Base-by-base conservation (phyloP, 2,797 vertebrate genomes). In the Clarias laeviceps region DNA sequence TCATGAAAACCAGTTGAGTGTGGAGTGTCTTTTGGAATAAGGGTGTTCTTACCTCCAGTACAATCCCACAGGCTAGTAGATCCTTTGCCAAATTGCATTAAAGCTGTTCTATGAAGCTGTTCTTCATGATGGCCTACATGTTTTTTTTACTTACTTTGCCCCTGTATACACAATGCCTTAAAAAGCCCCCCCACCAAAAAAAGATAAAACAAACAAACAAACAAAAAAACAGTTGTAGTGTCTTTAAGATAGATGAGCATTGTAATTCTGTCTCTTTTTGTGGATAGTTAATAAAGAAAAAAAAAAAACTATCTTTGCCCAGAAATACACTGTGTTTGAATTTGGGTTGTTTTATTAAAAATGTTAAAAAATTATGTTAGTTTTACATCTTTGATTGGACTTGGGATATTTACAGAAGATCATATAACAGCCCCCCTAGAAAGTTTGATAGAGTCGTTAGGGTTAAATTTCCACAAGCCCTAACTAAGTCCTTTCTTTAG, bases 261-360 rank as follows among this genome's bases (percentile, higher is more conserved):
- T 65, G 20, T n/a, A 27, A 74, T 50, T 61, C 22, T 50, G 11
- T 50, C 27, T 66, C 12, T 65, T 54, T 45, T 45, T 17, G 12
- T 54, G 24, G 27, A 70, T 34, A 20, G 15, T 27, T 83, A 5
- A 12, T 83, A 70, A 85, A 72, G 34, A 57, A 78, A 45, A 64
- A 85, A 57, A 78, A 45, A 64, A 85, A 57, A 85, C 45, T 72
- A 37, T 70, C 11, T 5, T 40, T 70, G 20, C 34, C 68, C 9
- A 12, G 12, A 70, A 70, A 4, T 40, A 40, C 68, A 37, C 3
- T 69, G 37, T 66, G 73, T 69, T 57, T 66, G 50, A 15, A 57
- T 84, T 65, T 77, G 45, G 54, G 56, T 64, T 66, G 45, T 57
- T 14, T 70, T 18, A 54, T 66, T 84, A 20, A 3, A 61, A 66